Evolutionary conservation across 2,888 invertebrate species (phyloP), one percentile per base, ranked within the genome.

Genomic region (Caenorhabditis plicata): DNA sequence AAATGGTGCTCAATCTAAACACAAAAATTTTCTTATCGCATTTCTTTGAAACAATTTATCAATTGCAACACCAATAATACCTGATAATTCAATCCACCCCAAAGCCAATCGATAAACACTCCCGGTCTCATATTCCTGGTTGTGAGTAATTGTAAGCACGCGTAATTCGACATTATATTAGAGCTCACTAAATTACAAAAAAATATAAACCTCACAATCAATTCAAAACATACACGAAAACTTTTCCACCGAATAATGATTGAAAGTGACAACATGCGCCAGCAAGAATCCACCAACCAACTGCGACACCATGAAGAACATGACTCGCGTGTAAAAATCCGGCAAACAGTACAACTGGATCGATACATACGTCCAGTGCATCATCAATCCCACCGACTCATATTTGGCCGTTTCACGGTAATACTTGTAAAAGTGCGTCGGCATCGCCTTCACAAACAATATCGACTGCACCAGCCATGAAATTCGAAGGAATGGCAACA

Each of bases 241-340:
- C 46, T 78, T 78, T 26, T 76, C 77, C 4, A 75, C 75, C 7
- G 78, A 78, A 39, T 78, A 78, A 48, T 78, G 78, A 38, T 78
- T 78, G 69, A 73, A 78, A 9, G 78, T 78, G 52, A 78, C 78
- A 27, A 78, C 78, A 43, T 78, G 78, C 7, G 78, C 75, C 5
- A 78, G 46, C 22, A 78, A 54, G 53, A 80, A 79, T 7, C 78
- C 78, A 20, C 73, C 78, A 36, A 73, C 68, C 19, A 77, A 60
- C 41, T 77, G 78, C 2, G 71, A 71, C 5, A 71, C 52, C 8
- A 64, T 27, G 55, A 71, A 73, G 56, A 58, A 74, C 55, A 61
- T 52, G 31, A 68, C 22, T 45, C 68, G 48, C n/a, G 54, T 54
- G 11, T 42, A 35, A 47, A 45, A 53, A 27, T 70, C 72, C n/a